These are phyloP conservation scores for Microcebus tavaratra DNA, from an alignment of 2,113 vertebrate species.

Conservation along the genomic window DNA sequence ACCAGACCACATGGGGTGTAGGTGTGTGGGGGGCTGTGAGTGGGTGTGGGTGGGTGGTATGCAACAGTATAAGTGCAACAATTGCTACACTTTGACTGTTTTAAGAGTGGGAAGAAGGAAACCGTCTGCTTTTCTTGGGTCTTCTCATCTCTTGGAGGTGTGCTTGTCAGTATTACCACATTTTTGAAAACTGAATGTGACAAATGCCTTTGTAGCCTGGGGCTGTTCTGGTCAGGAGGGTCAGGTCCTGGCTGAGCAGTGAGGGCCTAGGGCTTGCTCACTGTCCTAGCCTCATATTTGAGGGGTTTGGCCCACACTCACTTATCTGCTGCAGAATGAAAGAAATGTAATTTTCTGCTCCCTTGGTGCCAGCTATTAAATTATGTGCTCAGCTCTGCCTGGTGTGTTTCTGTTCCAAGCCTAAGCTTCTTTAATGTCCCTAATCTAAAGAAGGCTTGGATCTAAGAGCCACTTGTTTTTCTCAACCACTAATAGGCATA, in stretches of 20 bases:
- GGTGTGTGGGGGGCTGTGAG: too few species aligned
- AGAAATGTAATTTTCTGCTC: background rate
- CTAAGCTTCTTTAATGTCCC: background rate
- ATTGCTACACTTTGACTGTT: background rate
- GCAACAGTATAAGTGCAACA: background rate
- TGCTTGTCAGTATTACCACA: background rate
- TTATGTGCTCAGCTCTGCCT: background rate
- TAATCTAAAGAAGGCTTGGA: background rate
- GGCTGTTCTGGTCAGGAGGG: background rate
- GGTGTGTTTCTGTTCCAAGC: background rate
- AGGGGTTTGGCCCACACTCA: background rate
- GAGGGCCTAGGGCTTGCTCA: background rate
- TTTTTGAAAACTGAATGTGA: background rate
- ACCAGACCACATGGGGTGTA: background rate
- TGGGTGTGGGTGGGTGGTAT: background rate
- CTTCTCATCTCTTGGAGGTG: background rate
- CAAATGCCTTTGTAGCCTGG: background rate
- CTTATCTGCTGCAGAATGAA: background rate
- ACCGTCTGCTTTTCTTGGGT: background rate
- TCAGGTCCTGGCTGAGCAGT: background rate
- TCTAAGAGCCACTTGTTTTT: conserved; percentile 11
- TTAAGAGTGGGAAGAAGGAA: background rate
- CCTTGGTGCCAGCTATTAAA: background rate
- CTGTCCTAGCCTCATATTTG: background rate
- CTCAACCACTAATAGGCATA: background rate